These are phyloP conservation scores for Hafferia zeledoni DNA, from an alignment of 2,797 vertebrate genomes.

Conservation along the genomic window DNA sequence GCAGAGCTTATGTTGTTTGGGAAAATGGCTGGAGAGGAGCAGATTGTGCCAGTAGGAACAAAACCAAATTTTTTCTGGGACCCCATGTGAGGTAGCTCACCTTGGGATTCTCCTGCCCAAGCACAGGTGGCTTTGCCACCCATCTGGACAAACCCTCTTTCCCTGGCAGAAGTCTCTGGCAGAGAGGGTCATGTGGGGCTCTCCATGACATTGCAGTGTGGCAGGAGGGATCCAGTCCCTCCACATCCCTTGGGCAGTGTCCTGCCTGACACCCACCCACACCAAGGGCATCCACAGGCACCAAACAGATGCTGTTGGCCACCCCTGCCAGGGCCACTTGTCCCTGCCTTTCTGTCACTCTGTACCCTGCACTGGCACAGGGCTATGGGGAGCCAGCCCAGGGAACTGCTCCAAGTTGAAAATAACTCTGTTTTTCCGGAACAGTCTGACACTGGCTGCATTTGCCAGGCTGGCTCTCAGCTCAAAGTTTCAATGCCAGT, in stretches of 20 bases:
- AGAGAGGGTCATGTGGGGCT: not conserved
- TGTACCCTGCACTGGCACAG: not conserved
- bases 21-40: not conserved
- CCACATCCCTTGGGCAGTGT: not conserved
- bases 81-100: not conserved
- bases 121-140: not conserved
- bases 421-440: slow-evolving; percentile 45
- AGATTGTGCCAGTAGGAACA: not conserved
- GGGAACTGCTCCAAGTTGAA: slow-evolving; percentile 43
- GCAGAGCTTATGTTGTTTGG: not conserved
- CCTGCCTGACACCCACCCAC: not conserved
- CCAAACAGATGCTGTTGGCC: not conserved
- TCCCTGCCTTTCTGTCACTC: not conserved
- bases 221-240: not conserved
- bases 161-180: not conserved
- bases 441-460: slow-evolving; percentile 35
- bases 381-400: not conserved
- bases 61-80: not conserved
- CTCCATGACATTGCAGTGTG: not conserved
- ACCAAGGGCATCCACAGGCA: not conserved
- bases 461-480: slow-evolving; percentile 48
- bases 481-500: not conserved
- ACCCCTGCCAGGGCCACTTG: not conserved
- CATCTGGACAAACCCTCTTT: not conserved
- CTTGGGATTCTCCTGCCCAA: fast-evolving